Conservation (phyloP, 2,113 vertebrate species). For the Atlantisia rogersi region DNA sequence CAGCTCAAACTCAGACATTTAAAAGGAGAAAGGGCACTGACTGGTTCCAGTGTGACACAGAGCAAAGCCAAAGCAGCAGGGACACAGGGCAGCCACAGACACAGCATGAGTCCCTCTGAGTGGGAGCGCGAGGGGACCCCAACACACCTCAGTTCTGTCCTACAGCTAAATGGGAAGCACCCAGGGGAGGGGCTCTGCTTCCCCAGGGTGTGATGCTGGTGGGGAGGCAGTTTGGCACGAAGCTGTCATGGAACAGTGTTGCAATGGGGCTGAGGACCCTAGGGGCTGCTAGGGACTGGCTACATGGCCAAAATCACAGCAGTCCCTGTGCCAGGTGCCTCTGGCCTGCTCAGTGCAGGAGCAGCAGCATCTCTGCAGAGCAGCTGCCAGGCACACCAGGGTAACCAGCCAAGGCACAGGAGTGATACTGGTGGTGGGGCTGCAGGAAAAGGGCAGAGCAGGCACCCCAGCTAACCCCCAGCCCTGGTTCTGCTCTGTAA, state of each 20-base stretch:
- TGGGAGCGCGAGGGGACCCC: too few relatives aligned
- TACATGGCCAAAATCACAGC: background rate
- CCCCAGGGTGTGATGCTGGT: background rate
- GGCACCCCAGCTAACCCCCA: background rate
- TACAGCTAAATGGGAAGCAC: background rate
- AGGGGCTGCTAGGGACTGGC: background rate
- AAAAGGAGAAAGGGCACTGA: too few relatives aligned
- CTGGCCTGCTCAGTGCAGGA: background rate
- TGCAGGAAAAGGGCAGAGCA: background rate
- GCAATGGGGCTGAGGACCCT: accelerated
- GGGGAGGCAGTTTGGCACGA: too few relatives aligned
- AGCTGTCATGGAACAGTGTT: background rate
- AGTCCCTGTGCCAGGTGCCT: background rate
- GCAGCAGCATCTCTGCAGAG: background rate
- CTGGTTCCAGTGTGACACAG: background rate
- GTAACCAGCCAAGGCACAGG: too few relatives aligned
- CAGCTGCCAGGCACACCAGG: accelerated
- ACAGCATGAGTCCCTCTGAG: too few relatives aligned
- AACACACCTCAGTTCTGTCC: background rate
- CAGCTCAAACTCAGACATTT: too few relatives aligned
- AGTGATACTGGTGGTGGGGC: accelerated
- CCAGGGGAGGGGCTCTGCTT: background rate
- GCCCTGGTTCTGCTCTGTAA: background rate
- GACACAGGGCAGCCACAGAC: background rate
- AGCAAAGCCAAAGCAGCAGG: too few relatives aligned